phyloP scores from a whole-genome alignment of 1,140 invertebrate species.

The Drosophila kurseongensis region DNA sequence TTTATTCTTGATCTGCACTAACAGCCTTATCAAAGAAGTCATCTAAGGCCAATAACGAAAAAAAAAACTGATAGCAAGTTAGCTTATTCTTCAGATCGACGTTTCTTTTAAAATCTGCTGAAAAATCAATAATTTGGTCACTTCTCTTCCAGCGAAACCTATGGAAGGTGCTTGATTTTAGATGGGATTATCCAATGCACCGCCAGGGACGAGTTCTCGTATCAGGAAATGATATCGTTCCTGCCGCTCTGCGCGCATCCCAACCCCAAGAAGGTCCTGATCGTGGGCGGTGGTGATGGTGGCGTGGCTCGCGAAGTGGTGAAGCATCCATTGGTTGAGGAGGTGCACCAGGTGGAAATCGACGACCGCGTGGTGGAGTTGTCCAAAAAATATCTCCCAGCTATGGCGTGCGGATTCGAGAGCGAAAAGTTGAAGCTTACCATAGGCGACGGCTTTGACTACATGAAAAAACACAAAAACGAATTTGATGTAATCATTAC shows the following conservation, averaged over 20 bases:
- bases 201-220: conserved; percentile 98
- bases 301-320: conserved; percentile 96
- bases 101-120: neutral
- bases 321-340: conserved; percentile 95
- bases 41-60: conserved; percentile 29
- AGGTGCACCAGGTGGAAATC: conserved; percentile 97
- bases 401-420: conserved; percentile 94
- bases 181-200: conserved; percentile 99
- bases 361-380: conserved; percentile 96
- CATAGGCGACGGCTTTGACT: conserved; percentile 97
- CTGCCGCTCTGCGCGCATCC: conserved; percentile 96
- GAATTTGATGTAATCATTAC: conserved; percentile 99
- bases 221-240: conserved; percentile 99
- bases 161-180: conserved; percentile 95
- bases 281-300: conserved; percentile 97
- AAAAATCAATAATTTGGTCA: conserved; percentile 11
- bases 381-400: conserved; percentile 95
- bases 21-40: conserved; percentile 22
- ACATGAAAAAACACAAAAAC: conserved; percentile 93
- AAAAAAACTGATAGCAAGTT: conserved; percentile 17
- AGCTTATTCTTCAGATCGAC: conserved; percentile 3
- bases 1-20: conserved; percentile 19
- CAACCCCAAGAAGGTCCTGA: conserved; percentile 95
- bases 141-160: conserved; percentile 88
- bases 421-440: conserved; percentile 93